Percentiles rank a stretch among this genome's conserved stretches.
These are phyloP conservation scores for Pseudoatta argentina DNA, from an alignment of 1,140 invertebrate species.

Conservation along the genomic window DNA sequence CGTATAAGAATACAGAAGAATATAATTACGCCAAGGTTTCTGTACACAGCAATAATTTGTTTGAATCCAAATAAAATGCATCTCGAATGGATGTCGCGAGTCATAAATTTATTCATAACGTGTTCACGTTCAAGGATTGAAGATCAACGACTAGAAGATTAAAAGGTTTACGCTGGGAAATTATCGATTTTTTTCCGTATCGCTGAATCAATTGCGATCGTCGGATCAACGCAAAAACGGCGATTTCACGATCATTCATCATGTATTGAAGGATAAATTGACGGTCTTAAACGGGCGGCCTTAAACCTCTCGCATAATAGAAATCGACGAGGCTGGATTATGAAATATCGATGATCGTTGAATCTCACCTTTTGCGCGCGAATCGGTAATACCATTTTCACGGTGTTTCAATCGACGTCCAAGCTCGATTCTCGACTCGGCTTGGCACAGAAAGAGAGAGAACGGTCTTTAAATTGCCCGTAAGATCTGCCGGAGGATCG, in stretches of 20 bases:
- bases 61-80: not conserved
- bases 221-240: not conserved
- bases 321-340: conserved; percentile 10
- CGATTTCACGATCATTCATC: conserved; percentile 18
- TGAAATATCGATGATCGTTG: conserved; percentile 49
- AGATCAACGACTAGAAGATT: not conserved
- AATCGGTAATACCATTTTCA: conserved; percentile 16
- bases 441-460: conserved; percentile 20
- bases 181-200: not conserved
- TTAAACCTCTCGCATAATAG: conserved; percentile 37
- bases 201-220: not conserved
- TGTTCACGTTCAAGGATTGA: not conserved
- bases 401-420: conserved; percentile 39
- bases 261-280: not conserved
- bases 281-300: not conserved
- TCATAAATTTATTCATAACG: not conserved
- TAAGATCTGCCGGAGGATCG: conserved; percentile 45
- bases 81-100: not conserved
- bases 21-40: not conserved
- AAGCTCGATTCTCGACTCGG: not conserved
- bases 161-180: not conserved
- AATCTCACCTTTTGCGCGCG: conserved; percentile 44
- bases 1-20: not conserved
- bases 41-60: not conserved
- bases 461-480: conserved; percentile 42